Evolutionary conservation across 2,113 vertebrate species (phyloP), one percentile per base, ranked within the genome.

Genomic region (Seriola aureovittata): DNA sequence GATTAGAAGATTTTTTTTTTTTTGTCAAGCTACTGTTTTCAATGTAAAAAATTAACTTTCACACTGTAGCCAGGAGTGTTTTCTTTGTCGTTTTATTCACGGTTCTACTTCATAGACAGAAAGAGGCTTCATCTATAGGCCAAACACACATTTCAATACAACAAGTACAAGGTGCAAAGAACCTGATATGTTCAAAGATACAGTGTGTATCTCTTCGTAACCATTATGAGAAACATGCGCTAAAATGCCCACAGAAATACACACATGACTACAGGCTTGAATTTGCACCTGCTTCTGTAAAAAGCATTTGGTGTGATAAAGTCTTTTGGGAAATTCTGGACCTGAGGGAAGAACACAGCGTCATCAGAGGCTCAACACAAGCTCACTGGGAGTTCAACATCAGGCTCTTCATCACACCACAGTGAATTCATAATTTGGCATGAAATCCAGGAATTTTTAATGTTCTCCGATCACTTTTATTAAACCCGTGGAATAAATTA

Each of bases 131-230:
- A 81, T 67, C 14, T 46, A 4, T 8, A 42, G 34, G 69, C 64
- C 10, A 42, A 80, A 77, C 34, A 71, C 17, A 58, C 14, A n/a
- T 44, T 32, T 75, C 12, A 52, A n/a, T 34, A 64, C 14, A 65
- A 46, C 8, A 81, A 46, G 66, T 65, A 78, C 75, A 90, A 68
- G 52, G 75, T 91, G 83, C 85, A 78, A 73, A 84, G 14, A 82
- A 64, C 54, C 60, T 40, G 58, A 66, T 71, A 82, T 72, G 80
- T 82, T 76, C n/a, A 68, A 79, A 25, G 25, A 73, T 62, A 73
- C 29, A 44, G 69, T 79, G 59, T 62, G 64, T 55, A 72, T 34
- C 64, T 59, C n/a, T 62, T 46, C 23, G 36, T 46, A 73, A 38
- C 17, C 67, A 42, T 29, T 14, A 55, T 70, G 9, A 84, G 16